Evolutionary conservation across 2,797 vertebrate genomes (phyloP), one percentile per base, ranked within the genome.

Genomic region (Microctenopoma steveboyesi): DNA sequence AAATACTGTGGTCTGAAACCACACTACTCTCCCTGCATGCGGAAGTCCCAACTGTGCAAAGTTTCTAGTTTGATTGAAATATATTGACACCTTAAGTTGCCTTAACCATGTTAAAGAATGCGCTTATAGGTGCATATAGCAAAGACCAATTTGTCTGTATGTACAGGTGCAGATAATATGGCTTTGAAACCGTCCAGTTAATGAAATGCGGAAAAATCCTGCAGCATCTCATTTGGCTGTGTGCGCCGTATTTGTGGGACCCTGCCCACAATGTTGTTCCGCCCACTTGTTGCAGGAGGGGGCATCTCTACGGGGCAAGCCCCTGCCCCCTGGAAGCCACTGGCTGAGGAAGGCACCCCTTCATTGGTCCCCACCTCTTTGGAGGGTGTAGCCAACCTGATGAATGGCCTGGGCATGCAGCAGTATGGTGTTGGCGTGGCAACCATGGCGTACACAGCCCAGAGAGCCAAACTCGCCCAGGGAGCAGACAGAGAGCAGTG

Each of bases 361-460:
- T 79, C 81, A 64, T 63, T 87, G 81, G 95, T 97, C 88, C 97
- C 97, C 91, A 96, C 92, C 95, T 96, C 95, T 92, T 88, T 95
- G 92, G 93, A 94, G 73, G 92, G 94, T 90, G 94, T 98, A 94
- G 91, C 95, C 91, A 92, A 87, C 91, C 93, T 97, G 90, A 92
- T 98, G 94, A 95, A 87, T 79, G 85, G 92, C 92, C 96, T 96
- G 92, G 95, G 94, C 81, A 92, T 96, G 90, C 93, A 92, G 61
- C 94, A 90, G 90, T 94, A 95, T 74, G 94, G 95, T 59, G 93
- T 95, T 84, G 95, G 97, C 88, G 95, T 99, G 94, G 97, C 97
- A 76, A 95, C 95, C 92, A 94, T 99, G 96, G 97, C 96, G 78
- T 99, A 98, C 93, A 95, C 96, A 46, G 98, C 98, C 59, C 96